Base-by-base conservation (phyloP, 2,888 invertebrate species). In the Ophioninae sp. region DNA sequence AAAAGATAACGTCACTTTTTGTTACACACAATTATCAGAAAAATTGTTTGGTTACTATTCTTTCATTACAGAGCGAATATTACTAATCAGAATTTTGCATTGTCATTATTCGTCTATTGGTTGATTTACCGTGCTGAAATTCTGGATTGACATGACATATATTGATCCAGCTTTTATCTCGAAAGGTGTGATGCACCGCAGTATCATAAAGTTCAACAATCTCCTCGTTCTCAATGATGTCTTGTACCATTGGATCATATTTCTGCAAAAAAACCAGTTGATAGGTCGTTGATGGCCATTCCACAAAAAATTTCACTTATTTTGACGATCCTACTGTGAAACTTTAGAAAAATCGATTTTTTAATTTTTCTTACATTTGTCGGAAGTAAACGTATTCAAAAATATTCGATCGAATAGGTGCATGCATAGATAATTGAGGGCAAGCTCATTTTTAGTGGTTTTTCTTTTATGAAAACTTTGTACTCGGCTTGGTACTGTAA, bases 221-320 rank as follows among this genome's bases (percentile, higher is more conserved):
- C 5, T 51, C 13, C 51, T 51, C 17, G 51, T 51, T 51, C 51
- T 51, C 13, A 51, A 17, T 2, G 51, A 51, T 17, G 51, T 51
- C 51, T 51, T 51, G 17, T 39, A 81, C 81, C 76, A 51, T 51
- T 51, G 51, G 13, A 51, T 51, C 51, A 51, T 51, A 51, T 17
- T 51, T 51, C 51, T 51, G 51, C 13, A 51, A 51, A 41, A 41
- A 51, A 10, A 51, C 51, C 13, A 51, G 2, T 17, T 51, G 0
- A 13, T 13, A 51, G 17, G 30, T 30, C 13, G 6, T 13, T 6
- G 51, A 13, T 17, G 3, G 13, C 17, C 5, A 17, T 17, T 10
- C 13, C 2, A 30, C n/a, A 30, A 30, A 30, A 30, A 30, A 30
- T 30, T 30, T 3, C 3, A 3, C 3, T 30, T 30, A 30, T 30